phyloP scores from a whole-genome alignment of 2,797 vertebrate genomes.

The Gymnodraco acuticeps region DNA sequence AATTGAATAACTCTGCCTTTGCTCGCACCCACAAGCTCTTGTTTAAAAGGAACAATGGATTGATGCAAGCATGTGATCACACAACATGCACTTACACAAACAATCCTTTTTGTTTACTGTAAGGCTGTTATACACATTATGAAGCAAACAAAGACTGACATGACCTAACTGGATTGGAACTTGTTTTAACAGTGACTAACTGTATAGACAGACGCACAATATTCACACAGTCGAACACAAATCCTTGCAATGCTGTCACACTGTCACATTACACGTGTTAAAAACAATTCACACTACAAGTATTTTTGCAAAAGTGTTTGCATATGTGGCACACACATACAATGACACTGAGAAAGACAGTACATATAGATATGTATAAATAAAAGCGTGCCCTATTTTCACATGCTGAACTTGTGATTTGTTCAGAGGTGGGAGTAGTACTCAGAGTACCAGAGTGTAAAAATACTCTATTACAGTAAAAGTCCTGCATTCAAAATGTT shows the following conservation, averaged over 20 bases:
- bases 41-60: slow-evolving; percentile 11
- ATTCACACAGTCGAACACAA: background rate
- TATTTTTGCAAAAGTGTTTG: background rate
- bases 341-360: background rate
- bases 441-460: no score
- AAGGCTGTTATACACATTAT: background rate
- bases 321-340: background rate
- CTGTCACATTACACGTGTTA: slow-evolving; percentile 3
- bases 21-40: background rate
- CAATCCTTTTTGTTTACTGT: background rate
- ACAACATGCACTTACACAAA: background rate
- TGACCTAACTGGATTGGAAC: slow-evolving; percentile 4
- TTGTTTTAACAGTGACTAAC: no score
- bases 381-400: background rate
- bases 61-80: slow-evolving; percentile 9
- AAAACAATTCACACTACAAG: background rate
- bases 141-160: background rate
- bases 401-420: background rate
- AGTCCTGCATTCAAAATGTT: no score
- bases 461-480: no score
- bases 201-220: no score
- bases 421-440: no score
- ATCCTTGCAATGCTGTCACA: background rate
- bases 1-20: slow-evolving; percentile 29
- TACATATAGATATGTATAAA: background rate